Evolutionary conservation across 92 coral and sea anemone genomes (phyloP).

Genomic region (Heteractis magnifica): DNA sequence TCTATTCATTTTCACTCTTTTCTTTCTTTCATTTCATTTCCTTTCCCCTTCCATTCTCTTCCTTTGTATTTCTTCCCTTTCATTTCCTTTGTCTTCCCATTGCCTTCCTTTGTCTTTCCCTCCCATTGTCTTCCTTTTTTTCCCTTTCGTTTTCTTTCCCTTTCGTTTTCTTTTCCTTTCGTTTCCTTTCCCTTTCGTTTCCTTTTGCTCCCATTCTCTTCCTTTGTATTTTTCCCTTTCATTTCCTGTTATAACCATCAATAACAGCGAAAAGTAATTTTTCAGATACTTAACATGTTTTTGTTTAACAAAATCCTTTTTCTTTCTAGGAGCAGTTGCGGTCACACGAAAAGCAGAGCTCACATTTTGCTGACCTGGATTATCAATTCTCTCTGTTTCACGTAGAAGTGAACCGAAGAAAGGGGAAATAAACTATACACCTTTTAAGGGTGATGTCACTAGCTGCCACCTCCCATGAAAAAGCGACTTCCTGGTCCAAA

Average conservation of each 20-base stretch:
- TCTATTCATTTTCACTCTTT: not conserved
- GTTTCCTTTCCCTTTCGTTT: not conserved
- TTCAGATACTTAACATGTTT: too few relatives aligned
- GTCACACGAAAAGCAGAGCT: not conserved
- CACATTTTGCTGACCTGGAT: slow-evolving; percentile 10
- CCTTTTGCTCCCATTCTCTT: not conserved
- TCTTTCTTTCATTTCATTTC: not conserved
- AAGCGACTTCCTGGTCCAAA: too few relatives aligned
- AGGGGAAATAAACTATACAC: too few relatives aligned
- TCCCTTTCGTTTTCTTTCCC: not conserved
- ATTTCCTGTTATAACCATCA: not conserved
- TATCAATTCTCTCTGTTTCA: slow-evolving; percentile 15
- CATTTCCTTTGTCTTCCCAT: too few relatives aligned
- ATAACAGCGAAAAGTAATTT: too few relatives aligned
- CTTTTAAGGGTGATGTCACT: too few relatives aligned
- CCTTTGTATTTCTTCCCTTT: too few relatives aligned
- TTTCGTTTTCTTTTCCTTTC: not conserved
- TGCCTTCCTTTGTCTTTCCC: not conserved
- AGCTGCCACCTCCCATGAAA: too few relatives aligned
- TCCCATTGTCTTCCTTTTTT: not conserved
- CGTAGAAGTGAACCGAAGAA: slow-evolving; percentile 19
- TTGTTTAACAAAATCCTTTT: not conserved
- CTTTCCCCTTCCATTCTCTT: too few relatives aligned
- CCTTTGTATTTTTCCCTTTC: not conserved
- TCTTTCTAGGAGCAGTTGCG: not conserved